Percentiles rank a stretch among this genome's conserved stretches.
Evolutionary conservation across 1,140 invertebrate genomes (phyloP).

Genomic region (Drosophila mojavensis): DNA sequence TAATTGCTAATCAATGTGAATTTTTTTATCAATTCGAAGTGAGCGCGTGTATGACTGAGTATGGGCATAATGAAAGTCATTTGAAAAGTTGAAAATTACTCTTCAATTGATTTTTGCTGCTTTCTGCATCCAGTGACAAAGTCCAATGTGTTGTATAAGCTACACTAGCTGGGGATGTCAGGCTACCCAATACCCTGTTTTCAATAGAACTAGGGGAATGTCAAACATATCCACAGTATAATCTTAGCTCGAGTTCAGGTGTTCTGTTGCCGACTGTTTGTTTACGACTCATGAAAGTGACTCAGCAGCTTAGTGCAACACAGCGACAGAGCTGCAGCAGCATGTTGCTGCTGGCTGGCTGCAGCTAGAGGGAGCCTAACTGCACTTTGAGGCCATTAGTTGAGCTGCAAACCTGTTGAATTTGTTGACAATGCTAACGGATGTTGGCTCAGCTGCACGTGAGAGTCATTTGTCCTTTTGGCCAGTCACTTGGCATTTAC

Average conservation of each 20-base stretch:
- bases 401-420: slow-evolving; percentile 52
- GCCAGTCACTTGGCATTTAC: slow-evolving; percentile 57
- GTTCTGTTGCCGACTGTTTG: slow-evolving; percentile 21
- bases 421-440: slow-evolving; percentile 73
- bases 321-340: background rate
- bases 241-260: background rate
- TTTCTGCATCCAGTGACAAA: slow-evolving; percentile 55
- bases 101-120: slow-evolving; percentile 45
- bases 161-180: background rate
- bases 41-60: background rate
- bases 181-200: background rate
- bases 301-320: slow-evolving; percentile 56
- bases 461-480: slow-evolving; percentile 61
- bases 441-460: slow-evolving; percentile 71
- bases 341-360: slow-evolving; percentile 11
- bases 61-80: background rate
- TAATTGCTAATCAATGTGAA: slow-evolving; percentile 32
- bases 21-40: slow-evolving; percentile 19
- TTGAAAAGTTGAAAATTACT: slow-evolving; percentile 14
- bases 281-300: slow-evolving; percentile 43
- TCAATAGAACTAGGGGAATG: no score
- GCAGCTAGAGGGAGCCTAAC: slow-evolving; percentile 58
- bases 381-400: slow-evolving; percentile 73
- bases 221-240: no score
- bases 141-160: slow-evolving; percentile 31